phyloP scores from a whole-genome alignment of 2,113 vertebrate species.

The Felis catus region DNA sequence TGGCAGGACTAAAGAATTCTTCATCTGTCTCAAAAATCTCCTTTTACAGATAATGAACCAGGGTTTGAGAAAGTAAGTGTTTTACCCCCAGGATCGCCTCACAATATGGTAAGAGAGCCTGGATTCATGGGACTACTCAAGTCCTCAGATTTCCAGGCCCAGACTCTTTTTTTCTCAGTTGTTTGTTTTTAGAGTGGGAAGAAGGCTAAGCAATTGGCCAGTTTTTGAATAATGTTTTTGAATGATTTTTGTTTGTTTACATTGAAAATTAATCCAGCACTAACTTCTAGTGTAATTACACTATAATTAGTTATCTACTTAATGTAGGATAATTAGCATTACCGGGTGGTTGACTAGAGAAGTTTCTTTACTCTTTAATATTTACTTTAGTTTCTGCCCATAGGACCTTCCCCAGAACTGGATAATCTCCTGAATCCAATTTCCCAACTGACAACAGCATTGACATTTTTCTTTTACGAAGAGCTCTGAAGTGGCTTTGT shows the following conservation, averaged over 20 bases:
- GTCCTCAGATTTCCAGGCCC: background rate
- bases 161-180: background rate
- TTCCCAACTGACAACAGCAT: background rate
- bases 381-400: background rate
- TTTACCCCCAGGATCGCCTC: background rate
- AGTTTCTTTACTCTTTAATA: background rate
- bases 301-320: background rate
- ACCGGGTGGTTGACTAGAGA: background rate
- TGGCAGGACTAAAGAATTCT: background rate
- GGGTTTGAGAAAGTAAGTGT: background rate
- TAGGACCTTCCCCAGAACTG: background rate
- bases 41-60: background rate
- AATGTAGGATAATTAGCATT: background rate
- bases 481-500: constrained; percentile 43
- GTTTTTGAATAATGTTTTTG: background rate
- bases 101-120: background rate
- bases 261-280: background rate
- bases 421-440: constrained; percentile 33
- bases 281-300: background rate
- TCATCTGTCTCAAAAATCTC: background rate
- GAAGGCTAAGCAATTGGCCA: background rate
- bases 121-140: background rate
- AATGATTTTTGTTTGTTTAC: constrained; percentile 16
- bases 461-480: constrained; percentile 57
- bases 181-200: background rate